Evolutionary conservation across 2,888 invertebrate genomes (phyloP), one percentile per base, ranked within the genome.

Genomic region (Drosophila merina): DNA sequence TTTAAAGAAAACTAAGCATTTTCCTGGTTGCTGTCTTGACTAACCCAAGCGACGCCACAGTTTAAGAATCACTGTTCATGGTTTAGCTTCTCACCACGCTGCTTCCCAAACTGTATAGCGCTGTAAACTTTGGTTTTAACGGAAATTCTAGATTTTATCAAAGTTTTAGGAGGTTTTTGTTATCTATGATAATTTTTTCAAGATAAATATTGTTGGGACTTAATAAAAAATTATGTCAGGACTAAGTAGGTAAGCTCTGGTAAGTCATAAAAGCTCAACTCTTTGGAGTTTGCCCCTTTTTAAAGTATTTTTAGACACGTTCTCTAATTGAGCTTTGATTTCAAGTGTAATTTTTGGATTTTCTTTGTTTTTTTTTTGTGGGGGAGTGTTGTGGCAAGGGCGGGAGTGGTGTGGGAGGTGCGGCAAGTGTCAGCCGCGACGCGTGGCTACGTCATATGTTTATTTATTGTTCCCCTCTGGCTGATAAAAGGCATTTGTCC

Each of bases 321-420:
- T 52, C 50, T 50, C 40, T 50, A 69, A 57, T 64, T 68, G 62
- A 26, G 67, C 74, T 85, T 82, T 79, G 79, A 79, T 76, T 79
- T 79, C 82, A 85, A 79, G 79, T 76, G 79, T 76, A 58, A 71
- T 70, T 76, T 33, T 3, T 9, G 10, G 9, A 9, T 33, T 10
- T 33, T 51, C 57, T 48, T 64, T 79, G 10, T 9, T n/a, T 40
- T 68, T 30, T 36, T 45, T 50, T 59, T 57, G 3, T 8, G 14
- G 12, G 40, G 26, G n/a, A 28, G 48, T 33, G 44, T 44, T 28
- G 28, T 3, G 3, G 28, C 28, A 28, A 2, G 5, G 4, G 28
- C 4, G 28, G 28, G 28, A 28, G 0, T 14, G 14, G 14, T 14
- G 14, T 20, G 20, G 20, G 20, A 20, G 20, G 20, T 1, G 20